Base-by-base conservation (phyloP, 2,888 invertebrate genomes). In the Ophioninae sp. region DNA sequence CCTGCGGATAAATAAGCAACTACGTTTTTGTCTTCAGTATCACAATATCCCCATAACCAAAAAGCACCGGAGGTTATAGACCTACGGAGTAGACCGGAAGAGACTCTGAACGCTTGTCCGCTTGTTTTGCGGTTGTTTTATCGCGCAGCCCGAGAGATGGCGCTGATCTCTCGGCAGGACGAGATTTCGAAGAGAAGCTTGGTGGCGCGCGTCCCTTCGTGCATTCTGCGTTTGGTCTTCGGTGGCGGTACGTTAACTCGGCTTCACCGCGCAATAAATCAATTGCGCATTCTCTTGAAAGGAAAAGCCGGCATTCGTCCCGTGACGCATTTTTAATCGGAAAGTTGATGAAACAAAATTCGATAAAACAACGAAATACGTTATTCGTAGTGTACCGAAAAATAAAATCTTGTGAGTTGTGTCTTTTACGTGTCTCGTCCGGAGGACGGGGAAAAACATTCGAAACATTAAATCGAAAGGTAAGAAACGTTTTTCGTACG, bases 331-430 rank as follows among this genome's bases (percentile, higher is more conserved):
- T 6, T 17, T 13, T 17, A 10, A 6, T 51, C 51, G 51, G 3
- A 51, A 51, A 51, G 17, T 51, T 10, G 51, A 13, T 51, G 3
- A 51, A 44, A 3, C 6, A 51, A 51, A 2, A 41, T 41, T 41
- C 41, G 41, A 41, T 41, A 41, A 17, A 51, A 51, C 13, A 22
- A 59, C 59, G 22, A 17, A 20, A 22, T n/a, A 17, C 13, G 17
- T 58, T 59, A 20, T 22, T 59, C 22, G 59, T 17, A 6, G 59
- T 59, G 59, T 22, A 22, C 20, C 20, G 20, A 1, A 51, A 37
- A 10, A 22, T 61, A 78, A 51, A 63, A 58, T 71, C 69, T 44
- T 44, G 79, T 72, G 72, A 58, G 37, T 64, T 79, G 79, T 71
- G 79, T 65, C 22, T 64, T 64, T 59, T 20, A 30, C 44, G 72